Conservation (phyloP, 1,140 invertebrate species). For the Lanistes nyassanus region DNA sequence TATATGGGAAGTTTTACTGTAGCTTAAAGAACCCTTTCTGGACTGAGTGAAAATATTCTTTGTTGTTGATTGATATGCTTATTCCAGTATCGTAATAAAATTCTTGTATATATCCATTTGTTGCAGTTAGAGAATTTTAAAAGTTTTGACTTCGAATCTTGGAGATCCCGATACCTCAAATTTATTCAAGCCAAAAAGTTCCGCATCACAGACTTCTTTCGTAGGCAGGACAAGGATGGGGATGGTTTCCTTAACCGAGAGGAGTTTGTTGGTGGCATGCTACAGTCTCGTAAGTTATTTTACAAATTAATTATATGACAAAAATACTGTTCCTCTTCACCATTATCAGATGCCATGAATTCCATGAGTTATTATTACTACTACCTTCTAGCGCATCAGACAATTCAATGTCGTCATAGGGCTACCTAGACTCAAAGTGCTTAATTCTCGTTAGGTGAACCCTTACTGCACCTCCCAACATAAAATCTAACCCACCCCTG, state of each 20-base stretch:
- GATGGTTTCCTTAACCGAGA: constrained; percentile 94
- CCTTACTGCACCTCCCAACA: too few species aligned
- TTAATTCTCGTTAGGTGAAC: too few species aligned
- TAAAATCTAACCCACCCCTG: too few species aligned
- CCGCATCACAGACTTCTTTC: constrained; percentile 95
- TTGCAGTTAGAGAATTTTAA: constrained; percentile 71
- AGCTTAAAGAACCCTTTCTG: neutral
- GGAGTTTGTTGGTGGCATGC: constrained; percentile 93
- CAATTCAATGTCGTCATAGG: too few species aligned
- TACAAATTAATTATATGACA: too few species aligned
- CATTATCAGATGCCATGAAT: too few species aligned
- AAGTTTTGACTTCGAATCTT: constrained; percentile 99
- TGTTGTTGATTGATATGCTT: neutral
- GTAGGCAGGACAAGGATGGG: constrained; percentile 98
- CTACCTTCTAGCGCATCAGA: too few species aligned
- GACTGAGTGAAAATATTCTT: neutral
- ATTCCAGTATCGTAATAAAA: neutral
- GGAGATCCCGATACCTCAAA: constrained; percentile 93
- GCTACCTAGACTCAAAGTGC: too few species aligned
- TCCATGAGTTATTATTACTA: too few species aligned
- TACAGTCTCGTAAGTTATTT: constrained; percentile 57
- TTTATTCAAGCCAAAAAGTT: constrained; percentile 99
- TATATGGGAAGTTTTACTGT: too few species aligned
- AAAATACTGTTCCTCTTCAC: too few species aligned
- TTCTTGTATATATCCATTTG: neutral